phyloP scores from a whole-genome alignment of 2,113 vertebrate species.

The Saccopteryx leptura region DNA sequence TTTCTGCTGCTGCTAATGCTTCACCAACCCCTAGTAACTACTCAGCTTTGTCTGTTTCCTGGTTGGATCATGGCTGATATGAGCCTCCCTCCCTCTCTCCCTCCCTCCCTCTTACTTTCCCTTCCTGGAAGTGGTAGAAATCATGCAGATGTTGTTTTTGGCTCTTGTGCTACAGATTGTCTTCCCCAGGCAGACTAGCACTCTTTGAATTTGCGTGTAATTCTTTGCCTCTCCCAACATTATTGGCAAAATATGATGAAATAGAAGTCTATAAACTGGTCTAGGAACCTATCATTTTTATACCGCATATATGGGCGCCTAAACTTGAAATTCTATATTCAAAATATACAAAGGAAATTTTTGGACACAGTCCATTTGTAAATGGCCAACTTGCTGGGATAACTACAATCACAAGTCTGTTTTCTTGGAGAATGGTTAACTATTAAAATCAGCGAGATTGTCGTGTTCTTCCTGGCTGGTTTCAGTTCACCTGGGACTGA shows the following conservation, averaged over 20 bases:
- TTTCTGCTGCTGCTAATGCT: neutral
- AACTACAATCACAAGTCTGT: neutral
- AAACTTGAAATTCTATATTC: slow-evolving; percentile 8
- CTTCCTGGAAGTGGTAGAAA: neutral
- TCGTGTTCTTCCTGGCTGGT: neutral
- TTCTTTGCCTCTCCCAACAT: slow-evolving; percentile 12
- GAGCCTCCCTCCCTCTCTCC: neutral
- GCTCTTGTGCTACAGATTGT: neutral
- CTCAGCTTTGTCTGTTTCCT: neutral
- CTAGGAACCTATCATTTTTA: neutral
- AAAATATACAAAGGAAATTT: slow-evolving; percentile 1
- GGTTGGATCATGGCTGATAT: neutral
- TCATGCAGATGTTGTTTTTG: neutral
- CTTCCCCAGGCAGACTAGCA: neutral
- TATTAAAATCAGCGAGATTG: slow-evolving; percentile 25
- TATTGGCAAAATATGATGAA: neutral
- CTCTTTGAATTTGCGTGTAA: neutral
- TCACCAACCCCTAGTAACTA: neutral
- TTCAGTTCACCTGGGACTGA: slow-evolving; percentile 44
- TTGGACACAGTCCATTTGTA: neutral
- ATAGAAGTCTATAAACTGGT: neutral
- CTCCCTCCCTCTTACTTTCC: neutral
- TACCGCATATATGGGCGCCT: neutral
- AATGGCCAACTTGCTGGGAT: slow-evolving; percentile 51
- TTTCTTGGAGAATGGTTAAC: neutral